These are phyloP conservation scores for Peromyscus leucopus DNA, from an alignment of 2,113 vertebrate genomes.

Conservation along the genomic window DNA sequence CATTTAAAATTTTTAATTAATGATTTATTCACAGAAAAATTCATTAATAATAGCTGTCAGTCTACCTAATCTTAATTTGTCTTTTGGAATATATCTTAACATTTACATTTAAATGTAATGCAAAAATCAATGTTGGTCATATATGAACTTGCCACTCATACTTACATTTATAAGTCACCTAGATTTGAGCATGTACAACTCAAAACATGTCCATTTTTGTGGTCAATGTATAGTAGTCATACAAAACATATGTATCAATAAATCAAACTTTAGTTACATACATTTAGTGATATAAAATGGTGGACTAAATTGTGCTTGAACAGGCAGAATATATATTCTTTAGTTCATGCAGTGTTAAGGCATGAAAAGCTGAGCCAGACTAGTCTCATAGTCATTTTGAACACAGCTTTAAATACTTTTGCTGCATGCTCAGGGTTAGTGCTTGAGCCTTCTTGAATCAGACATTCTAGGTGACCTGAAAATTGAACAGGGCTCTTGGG, in stretches of 20 bases:
- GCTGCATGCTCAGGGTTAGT: conserved; percentile 37
- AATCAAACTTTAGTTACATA: conserved; percentile 33
- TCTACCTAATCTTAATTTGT: not conserved
- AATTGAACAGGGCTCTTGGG: conserved; percentile 65
- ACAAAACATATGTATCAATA: conserved; percentile 23
- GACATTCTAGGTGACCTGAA: conserved; percentile 79
- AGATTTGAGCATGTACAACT: conserved; percentile 40
- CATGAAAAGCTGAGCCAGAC: conserved; percentile 35
- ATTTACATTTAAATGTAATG: conserved; percentile 35
- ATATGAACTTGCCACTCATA: not conserved
- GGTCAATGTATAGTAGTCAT: not conserved
- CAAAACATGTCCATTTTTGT: not conserved
- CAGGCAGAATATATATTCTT: not conserved
- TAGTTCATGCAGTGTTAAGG: conserved; percentile 14
- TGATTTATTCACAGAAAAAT: conserved; percentile 9
- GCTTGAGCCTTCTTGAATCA: conserved; percentile 69
- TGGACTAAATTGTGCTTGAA: not conserved
- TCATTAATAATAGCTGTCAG: not conserved
- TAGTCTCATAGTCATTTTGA: conserved; percentile 48
- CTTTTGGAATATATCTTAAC: conserved; percentile 46
- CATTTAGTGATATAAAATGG: conserved; percentile 1
- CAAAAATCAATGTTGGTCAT: conserved; percentile 43
- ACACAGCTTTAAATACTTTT: conserved; percentile 62
- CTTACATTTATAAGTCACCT: conserved; percentile 41
- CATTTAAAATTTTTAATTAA: conserved; percentile 43